Base-by-base conservation (phyloP, 1,140 invertebrate genomes). In the Eulimnadia texana region DNA sequence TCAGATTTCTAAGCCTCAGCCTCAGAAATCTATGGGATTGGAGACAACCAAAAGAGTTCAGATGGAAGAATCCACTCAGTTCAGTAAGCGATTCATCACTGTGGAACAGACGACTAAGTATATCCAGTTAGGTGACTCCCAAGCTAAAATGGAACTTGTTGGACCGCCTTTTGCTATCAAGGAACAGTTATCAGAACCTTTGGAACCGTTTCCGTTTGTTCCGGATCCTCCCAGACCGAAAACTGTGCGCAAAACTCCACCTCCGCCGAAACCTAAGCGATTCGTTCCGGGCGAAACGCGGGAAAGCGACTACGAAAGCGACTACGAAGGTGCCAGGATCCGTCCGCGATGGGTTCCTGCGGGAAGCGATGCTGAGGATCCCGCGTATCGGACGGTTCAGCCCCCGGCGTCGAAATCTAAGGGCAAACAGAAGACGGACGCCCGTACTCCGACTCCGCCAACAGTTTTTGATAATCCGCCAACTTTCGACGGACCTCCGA, bases 221-320 rank as follows among this genome's bases (percentile, higher is more conserved):
- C 68, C 75, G 1, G 74, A 75, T 23, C 70, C 71, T 9, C 68
- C 68, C 27, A 70, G 69, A 68, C 68, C 70, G 1, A 72, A 66
- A 69, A 70, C 56, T 9, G 55, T 11, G 56, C 23, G 25, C 6
- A 22, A 2, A 3, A 60, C 73, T 49, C 77, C 74, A 47, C 73
- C 74, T 57, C 74, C 69, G 22, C 77, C 81, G 1, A 80, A 71
- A 3, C 83, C 82, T 1, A 83, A 74, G 0, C 85, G 84, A 68
- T 85, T 85, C 67, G 68, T 84, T 22, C 78, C 79, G 11, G 82
- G 81, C 6, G 80, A 84, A 60, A 82, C 80, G 60, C 71, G 77
- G 0, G 83, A 85, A 64, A 84, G 81, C 49, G 84, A 85, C 64
- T 85, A 85, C 64, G 83, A 85, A 64, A 84, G 81, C 70, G 83